phyloP scores from a whole-genome alignment of 2,797 vertebrate species.

The Valencia hispanica region DNA sequence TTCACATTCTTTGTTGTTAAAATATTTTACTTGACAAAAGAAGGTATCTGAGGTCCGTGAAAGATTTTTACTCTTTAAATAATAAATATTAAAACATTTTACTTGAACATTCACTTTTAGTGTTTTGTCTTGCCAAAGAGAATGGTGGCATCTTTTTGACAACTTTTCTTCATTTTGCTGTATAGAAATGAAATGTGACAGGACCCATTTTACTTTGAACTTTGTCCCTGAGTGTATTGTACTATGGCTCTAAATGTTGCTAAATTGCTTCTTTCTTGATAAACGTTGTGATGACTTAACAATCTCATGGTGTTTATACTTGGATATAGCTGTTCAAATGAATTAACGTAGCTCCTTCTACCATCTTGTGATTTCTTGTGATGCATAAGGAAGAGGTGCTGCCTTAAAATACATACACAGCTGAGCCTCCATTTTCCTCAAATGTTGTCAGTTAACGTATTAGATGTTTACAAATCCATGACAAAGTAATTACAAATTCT shows the following conservation, averaged over 20 bases:
- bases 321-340: background rate
- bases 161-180: conserved; percentile 5
- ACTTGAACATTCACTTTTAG: conserved; percentile 27
- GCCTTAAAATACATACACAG: background rate
- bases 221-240: no score
- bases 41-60: conserved; percentile 59
- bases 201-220: background rate
- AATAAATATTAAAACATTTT: conserved; percentile 13
- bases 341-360: background rate
- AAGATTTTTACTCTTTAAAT: conserved; percentile 11
- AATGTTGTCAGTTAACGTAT: background rate
- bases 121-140: conserved; percentile 11
- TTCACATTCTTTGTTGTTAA: conserved; percentile 11
- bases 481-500: background rate
- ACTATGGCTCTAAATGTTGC: no score
- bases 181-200: background rate
- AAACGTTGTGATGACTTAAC: background rate
- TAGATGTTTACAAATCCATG: background rate
- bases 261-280: no score
- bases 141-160: background rate
- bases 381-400: background rate
- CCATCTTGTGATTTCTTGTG: background rate
- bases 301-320: background rate
- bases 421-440: background rate
- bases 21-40: conserved; percentile 31